Evolutionary conservation across 2,888 invertebrate genomes (phyloP).

Genomic region (Pinctada fucata): DNA sequence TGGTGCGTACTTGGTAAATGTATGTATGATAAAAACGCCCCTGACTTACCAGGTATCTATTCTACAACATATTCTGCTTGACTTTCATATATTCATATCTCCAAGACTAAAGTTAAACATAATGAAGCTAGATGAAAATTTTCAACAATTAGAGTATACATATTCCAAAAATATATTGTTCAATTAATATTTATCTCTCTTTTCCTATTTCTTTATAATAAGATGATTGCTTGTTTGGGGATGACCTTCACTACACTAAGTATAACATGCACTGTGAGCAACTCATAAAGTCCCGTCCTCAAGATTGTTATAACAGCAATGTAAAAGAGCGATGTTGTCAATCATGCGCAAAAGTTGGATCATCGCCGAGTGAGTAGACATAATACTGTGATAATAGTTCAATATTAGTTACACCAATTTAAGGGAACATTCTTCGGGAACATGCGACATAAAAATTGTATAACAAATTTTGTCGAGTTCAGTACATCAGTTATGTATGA

Average conservation of each 20-base stretch:
- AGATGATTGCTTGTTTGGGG: conserved; percentile 17
- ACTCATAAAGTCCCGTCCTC: conserved; percentile 6
- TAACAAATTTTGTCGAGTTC: no score
- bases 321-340: conserved; percentile 17
- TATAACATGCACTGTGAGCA: conserved; percentile 10
- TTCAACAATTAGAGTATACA: no score
- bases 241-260: conserved; percentile 7
- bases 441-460: no score
- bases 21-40: conserved; percentile 1
- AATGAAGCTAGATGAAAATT: no score
- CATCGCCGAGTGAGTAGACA: background rate
- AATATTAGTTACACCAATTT: no score
- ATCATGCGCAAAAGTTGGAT: conserved; percentile 4
- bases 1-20: conserved; percentile 13
- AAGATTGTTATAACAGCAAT: conserved; percentile 7
- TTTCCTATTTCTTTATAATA: no score
- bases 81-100: no score
- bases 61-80: background rate
- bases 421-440: no score
- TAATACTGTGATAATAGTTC: background rate
- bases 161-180: no score
- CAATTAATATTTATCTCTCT: no score
- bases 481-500: no score
- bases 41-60: background rate
- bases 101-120: no score